Percentiles rank a stretch among this genome's conserved stretches.
These are phyloP conservation scores for Phoeniculus purpureus DNA, from an alignment of 2,797 vertebrate genomes.

Conservation along the genomic window DNA sequence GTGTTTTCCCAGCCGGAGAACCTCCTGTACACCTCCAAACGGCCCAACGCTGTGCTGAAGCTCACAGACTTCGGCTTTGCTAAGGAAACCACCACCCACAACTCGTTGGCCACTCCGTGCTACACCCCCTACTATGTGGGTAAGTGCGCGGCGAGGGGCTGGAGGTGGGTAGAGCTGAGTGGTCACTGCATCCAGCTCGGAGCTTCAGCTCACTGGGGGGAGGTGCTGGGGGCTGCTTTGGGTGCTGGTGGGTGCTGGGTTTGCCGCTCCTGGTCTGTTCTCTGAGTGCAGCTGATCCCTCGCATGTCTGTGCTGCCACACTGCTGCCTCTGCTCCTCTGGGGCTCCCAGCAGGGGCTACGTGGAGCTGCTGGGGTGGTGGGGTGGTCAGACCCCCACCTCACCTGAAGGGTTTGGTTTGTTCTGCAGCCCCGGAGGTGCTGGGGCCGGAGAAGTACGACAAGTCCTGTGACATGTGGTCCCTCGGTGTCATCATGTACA, in stretches of 20 bases:
- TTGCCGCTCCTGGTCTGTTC: too few relatives aligned
- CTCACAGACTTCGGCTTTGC: constrained; percentile 99
- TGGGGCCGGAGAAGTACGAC: constrained; percentile 98
- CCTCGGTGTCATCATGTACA: constrained; percentile 98
- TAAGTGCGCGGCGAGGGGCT: constrained; percentile 79
- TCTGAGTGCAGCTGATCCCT: too few relatives aligned
- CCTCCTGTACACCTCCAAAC: constrained; percentile 92
- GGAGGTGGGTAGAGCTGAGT: neutral
- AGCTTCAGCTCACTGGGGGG: neutral
- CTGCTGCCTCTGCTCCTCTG: too few relatives aligned
- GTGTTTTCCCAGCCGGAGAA: constrained; percentile 89
- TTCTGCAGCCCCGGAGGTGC: constrained; percentile 90
- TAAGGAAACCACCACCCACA: constrained; percentile 96
- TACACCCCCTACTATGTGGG: constrained; percentile 99
- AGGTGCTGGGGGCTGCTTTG: neutral
- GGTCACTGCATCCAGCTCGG: neutral
- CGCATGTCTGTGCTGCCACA: too few relatives aligned
- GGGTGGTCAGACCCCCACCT: neutral
- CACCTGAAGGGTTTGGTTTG: neutral
- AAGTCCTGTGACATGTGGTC: constrained; percentile 99
- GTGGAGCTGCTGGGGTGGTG: accelerated
- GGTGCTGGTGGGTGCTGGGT: too few relatives aligned
- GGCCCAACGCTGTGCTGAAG: constrained; percentile 89
- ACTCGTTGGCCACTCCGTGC: constrained; percentile 96
- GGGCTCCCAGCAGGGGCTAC: neutral